These are phyloP conservation scores for Vidua chalybeata DNA, from an alignment of 2,113 vertebrate species.

Conservation along the genomic window DNA sequence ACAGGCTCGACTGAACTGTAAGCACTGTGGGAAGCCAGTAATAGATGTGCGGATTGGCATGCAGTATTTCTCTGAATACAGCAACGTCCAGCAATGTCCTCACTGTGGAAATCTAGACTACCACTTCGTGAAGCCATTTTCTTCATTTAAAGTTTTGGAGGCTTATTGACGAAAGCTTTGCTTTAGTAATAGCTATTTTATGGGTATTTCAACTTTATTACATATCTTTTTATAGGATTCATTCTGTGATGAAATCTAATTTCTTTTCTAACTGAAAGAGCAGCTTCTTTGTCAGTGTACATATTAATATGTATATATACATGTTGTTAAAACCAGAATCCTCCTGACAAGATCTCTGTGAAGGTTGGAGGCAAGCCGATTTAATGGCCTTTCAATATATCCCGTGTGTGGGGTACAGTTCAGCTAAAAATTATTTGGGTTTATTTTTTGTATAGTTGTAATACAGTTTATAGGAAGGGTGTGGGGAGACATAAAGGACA, in stretches of 20 bases:
- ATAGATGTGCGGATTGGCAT: slow-evolving; percentile 97
- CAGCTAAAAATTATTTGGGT: slow-evolving; percentile 18
- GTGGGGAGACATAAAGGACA: neutral
- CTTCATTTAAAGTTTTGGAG: slow-evolving; percentile 98
- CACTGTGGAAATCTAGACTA: slow-evolving; percentile 99
- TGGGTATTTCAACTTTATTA: slow-evolving; percentile 84
- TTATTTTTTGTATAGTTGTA: slow-evolving; percentile 36
- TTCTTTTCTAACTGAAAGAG: slow-evolving; percentile 81
- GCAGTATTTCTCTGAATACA: slow-evolving; percentile 99
- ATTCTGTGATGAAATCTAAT: slow-evolving; percentile 75
- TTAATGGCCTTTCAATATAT: slow-evolving; percentile 35
- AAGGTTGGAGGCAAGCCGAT: slow-evolving; percentile 34
- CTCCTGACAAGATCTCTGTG: slow-evolving; percentile 58
- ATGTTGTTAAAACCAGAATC: slow-evolving; percentile 65
- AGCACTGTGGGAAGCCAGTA: slow-evolving; percentile 98
- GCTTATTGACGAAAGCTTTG: slow-evolving; percentile 98
- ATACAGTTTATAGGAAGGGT: neutral
- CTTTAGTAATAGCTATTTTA: slow-evolving; percentile 89
- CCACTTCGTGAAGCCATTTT: slow-evolving; percentile 99
- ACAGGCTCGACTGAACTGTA: slow-evolving; percentile 98
- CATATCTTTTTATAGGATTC: slow-evolving; percentile 82
- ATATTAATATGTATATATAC: slow-evolving; percentile 71
- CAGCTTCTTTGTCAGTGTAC: slow-evolving; percentile 74
- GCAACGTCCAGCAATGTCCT: slow-evolving; percentile 98
- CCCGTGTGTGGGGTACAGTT: slow-evolving; percentile 29